Evolutionary conservation across 2,888 invertebrate genomes (phyloP).

Genomic region (Malacosoma neustria): DNA sequence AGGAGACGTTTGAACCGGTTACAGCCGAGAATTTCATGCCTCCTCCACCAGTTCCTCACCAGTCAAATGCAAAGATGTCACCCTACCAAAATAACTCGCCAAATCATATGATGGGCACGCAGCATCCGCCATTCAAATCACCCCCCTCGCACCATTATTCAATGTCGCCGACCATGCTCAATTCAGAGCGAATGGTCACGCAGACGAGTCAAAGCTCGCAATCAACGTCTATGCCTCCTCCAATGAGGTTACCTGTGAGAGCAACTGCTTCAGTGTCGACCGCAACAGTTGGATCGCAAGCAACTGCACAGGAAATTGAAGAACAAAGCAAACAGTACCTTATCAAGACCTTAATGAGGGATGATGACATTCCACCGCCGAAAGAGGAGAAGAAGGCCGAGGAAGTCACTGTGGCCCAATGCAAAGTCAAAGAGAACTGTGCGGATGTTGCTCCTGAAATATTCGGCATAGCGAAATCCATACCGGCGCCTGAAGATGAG

Average conservation of each 20-base stretch:
- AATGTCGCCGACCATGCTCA: constrained; percentile 11
- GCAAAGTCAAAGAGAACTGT: constrained; percentile 39
- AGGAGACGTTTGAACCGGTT: constrained; percentile 19
- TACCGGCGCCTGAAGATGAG: constrained; percentile 32
- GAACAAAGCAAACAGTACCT: constrained; percentile 86
- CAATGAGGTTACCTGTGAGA: constrained; percentile 42
- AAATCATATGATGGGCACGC: constrained; percentile 4
- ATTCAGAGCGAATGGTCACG: constrained; percentile 3
- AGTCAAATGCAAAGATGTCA: constrained; percentile 17
- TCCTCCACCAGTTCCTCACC: constrained; percentile 46
- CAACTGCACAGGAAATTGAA: constrained; percentile 73
- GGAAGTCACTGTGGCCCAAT: constrained; percentile 63
- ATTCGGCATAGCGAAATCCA: constrained; percentile 69
- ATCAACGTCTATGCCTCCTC: constrained; percentile 46
- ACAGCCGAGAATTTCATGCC: constrained; percentile 43
- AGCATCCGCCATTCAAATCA: constrained; percentile 30
- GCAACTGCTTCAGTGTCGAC: constrained; percentile 44
- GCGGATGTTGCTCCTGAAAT: constrained; percentile 68
- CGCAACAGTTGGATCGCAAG: constrained; percentile 61
- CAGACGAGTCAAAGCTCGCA: constrained; percentile 3
- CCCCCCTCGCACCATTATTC: constrained; percentile 28
- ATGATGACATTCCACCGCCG: constrained; percentile 85
- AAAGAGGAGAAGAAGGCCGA: constrained; percentile 72
- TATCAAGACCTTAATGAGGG: constrained; percentile 92
- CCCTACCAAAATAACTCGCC: background rate